Evolutionary conservation across 2,888 invertebrate genomes (phyloP).

Genomic region (Cybosia mesomella): DNA sequence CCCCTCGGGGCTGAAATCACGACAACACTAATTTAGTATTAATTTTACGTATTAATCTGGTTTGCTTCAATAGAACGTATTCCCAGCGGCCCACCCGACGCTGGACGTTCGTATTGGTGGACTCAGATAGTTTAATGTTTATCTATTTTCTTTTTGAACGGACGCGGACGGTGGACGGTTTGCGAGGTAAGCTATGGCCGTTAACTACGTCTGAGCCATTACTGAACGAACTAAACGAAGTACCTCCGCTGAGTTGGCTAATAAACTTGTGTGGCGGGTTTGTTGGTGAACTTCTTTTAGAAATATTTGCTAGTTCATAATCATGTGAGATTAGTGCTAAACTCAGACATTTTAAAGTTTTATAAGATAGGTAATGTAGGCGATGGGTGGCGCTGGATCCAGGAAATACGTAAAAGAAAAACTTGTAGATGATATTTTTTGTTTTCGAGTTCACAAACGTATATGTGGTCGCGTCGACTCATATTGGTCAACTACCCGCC

Average conservation of each 20-base stretch:
- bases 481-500: no score
- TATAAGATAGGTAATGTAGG: no score
- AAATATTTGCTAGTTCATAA: neutral
- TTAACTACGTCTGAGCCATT: neutral
- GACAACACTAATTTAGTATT: slow-evolving; percentile 25
- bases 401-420: no score
- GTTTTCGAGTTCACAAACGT: no score
- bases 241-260: neutral
- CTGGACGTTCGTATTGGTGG: slow-evolving; percentile 1
- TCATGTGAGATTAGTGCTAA: neutral
- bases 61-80: slow-evolving; percentile 20
- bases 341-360: no score
- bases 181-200: neutral
- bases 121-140: slow-evolving; percentile 8
- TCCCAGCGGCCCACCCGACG: slow-evolving; percentile 3
- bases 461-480: no score
- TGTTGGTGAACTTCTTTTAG: neutral
- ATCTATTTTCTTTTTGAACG: neutral
- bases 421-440: no score
- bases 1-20: slow-evolving; percentile 17
- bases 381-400: no score
- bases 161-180: neutral
- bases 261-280: neutral
- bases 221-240: neutral
- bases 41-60: slow-evolving; percentile 22